Evolutionary conservation across 1,140 invertebrate species (phyloP).

Genomic region (Euura lappo): DNA sequence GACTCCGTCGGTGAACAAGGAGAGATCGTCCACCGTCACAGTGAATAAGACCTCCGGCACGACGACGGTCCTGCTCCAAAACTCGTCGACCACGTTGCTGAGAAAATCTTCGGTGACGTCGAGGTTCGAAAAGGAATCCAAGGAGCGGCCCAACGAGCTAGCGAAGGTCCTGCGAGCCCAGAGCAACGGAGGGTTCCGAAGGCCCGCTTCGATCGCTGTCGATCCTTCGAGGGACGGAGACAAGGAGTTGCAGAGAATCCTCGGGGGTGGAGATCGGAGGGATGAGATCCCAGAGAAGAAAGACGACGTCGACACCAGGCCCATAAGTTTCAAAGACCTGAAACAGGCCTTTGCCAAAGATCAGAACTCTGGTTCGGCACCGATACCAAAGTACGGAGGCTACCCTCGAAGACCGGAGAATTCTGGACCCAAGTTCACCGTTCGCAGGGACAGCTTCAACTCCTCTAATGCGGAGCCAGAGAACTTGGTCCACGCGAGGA

Average conservation of each 20-base stretch:
- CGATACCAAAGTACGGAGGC: not conserved
- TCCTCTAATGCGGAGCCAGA: not conserved
- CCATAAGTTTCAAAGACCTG: slow-evolving; percentile 50
- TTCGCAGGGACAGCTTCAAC: not conserved
- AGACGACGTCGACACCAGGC: slow-evolving; percentile 34
- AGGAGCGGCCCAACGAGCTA: slow-evolving; percentile 21
- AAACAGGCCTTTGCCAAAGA: slow-evolving; percentile 43
- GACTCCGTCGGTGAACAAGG: not conserved
- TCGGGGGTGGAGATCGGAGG: not conserved
- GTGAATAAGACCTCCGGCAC: not conserved
- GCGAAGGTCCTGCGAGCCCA: slow-evolving; percentile 41
- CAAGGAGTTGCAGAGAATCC: slow-evolving; percentile 13
- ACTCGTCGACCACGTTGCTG: not conserved
- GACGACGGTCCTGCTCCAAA: not conserved
- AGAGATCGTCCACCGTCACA: not conserved
- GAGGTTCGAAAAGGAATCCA: slow-evolving; percentile 8
- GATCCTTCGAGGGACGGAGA: slow-evolving; percentile 28
- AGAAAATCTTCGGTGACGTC: slow-evolving; percentile 10
- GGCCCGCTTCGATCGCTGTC: slow-evolving; percentile 12
- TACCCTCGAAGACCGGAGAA: not conserved
- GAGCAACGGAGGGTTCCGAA: slow-evolving; percentile 36
- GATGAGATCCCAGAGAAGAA: slow-evolving; percentile 19
- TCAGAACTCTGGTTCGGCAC: not conserved
- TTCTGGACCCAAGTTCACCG: not conserved
- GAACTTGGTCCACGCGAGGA: not conserved